phyloP scores from a whole-genome alignment of 2,888 invertebrate genomes.

The Salticus scenicus region DNA sequence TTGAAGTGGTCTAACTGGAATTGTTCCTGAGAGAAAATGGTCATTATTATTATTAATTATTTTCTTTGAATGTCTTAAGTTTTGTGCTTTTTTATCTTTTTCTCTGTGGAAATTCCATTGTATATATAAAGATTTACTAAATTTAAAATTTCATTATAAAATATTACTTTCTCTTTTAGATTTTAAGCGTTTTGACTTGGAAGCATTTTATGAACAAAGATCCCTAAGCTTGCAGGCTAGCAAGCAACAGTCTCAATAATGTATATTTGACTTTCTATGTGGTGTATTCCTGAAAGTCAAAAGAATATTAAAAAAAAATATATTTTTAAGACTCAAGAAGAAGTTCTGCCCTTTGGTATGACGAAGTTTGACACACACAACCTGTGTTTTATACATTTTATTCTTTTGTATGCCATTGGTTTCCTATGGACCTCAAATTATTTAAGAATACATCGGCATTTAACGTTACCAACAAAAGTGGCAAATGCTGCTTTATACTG shows the following conservation, averaged over 20 bases:
- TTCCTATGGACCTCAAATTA: not conserved
- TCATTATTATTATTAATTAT: no score
- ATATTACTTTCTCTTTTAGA: slow-evolving; percentile 15
- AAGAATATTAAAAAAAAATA: slow-evolving; percentile 1
- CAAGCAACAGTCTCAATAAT: slow-evolving; percentile 48
- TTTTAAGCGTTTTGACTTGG: slow-evolving; percentile 65
- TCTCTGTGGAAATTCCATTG: no score
- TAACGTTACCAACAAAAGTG: not conserved
- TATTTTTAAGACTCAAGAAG: slow-evolving; percentile 45
- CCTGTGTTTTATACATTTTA: not conserved
- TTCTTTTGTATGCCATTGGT: not conserved
- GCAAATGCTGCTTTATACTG: not conserved
- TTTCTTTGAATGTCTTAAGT: no score
- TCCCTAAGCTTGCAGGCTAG: slow-evolving; percentile 50
- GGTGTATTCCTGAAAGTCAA: not conserved
- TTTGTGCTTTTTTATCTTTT: no score
- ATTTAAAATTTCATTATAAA: no score
- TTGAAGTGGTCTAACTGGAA: no score
- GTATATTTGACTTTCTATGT: slow-evolving; percentile 12
- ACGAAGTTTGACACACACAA: not conserved
- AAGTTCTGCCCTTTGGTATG: not conserved
- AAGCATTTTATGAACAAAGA: slow-evolving; percentile 59
- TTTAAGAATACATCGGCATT: not conserved
- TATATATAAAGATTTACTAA: no score
- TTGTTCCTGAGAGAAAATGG: no score